These are phyloP conservation scores for Cinclus cinclus DNA, from an alignment of 2,113 vertebrate genomes.

Conservation along the genomic window DNA sequence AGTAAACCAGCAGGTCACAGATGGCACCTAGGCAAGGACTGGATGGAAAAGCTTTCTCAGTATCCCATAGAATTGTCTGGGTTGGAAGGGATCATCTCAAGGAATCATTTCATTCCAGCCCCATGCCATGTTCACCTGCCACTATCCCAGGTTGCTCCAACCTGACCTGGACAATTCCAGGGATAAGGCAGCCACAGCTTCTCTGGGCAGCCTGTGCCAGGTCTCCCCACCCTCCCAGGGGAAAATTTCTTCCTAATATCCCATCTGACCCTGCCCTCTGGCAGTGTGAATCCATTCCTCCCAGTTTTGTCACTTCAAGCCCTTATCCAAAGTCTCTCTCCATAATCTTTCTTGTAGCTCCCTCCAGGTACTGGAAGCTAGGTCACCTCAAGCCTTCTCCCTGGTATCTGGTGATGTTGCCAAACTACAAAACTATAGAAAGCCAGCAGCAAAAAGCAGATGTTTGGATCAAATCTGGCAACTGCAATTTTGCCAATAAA, in stretches of 20 bases:
- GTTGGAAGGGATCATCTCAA: not conserved
- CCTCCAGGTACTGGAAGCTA: not conserved
- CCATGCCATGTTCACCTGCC: not conserved
- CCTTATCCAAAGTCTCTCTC: not conserved
- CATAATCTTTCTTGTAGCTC: not conserved
- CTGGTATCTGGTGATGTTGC: not conserved
- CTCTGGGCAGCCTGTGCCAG: not conserved
- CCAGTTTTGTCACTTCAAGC: not conserved
- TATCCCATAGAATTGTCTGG: not conserved
- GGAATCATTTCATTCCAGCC: not conserved
- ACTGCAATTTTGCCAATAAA: not conserved
- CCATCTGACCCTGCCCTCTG: not conserved
- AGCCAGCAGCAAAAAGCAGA: not conserved
- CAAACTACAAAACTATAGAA: not conserved
- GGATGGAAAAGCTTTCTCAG: not conserved
- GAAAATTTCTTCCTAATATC: not conserved
- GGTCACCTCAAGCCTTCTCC: not conserved
- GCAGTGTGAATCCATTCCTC: not conserved
- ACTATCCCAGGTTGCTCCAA: not conserved
- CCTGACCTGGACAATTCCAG: not conserved
- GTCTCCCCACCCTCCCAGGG: not conserved
- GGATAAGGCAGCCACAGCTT: not conserved
- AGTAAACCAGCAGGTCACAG: not conserved
- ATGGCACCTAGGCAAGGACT: not conserved
- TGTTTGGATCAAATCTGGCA: not conserved